Conservation (phyloP, 2,888 invertebrate genomes). For the Tipula unca region DNA sequence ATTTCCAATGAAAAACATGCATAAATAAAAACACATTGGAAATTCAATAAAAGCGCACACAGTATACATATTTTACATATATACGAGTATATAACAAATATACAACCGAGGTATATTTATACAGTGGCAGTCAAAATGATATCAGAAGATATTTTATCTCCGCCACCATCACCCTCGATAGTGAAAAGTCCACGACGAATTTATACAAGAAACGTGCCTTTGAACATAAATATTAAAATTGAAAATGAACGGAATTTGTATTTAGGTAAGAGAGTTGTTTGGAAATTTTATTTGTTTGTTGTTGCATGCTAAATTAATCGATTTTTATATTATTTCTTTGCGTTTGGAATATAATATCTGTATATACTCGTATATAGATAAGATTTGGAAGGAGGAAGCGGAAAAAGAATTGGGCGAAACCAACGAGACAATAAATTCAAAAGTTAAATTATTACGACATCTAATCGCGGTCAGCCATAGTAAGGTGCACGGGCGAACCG, state of each 20-base stretch:
- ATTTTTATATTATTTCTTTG: too few species aligned
- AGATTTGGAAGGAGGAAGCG: slow-evolving; percentile 26
- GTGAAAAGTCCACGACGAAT: neutral
- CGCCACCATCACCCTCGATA: neutral
- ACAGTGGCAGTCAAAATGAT: neutral
- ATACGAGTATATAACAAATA: neutral
- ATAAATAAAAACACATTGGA: neutral
- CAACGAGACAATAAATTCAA: slow-evolving; percentile 21
- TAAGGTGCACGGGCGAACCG: slow-evolving; percentile 39
- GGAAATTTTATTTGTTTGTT: neutral
- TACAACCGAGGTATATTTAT: too few species aligned
- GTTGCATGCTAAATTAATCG: too few species aligned
- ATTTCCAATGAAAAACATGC: neutral
- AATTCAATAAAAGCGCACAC: neutral
- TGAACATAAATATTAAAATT: neutral
- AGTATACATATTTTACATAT: neutral
- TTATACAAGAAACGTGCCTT: neutral
- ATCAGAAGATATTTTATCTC: neutral
- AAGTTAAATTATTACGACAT: slow-evolving; percentile 24
- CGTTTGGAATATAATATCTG: too few species aligned
- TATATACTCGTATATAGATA: too few species aligned
- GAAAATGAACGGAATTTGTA: slow-evolving; percentile 1
- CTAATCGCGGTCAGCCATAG: slow-evolving; percentile 22
- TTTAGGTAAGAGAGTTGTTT: neutral
- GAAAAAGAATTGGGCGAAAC: slow-evolving; percentile 26